These are phyloP conservation scores for Adineta ricciae DNA, from an alignment of 2,888 invertebrate species.

Conservation along the genomic window DNA sequence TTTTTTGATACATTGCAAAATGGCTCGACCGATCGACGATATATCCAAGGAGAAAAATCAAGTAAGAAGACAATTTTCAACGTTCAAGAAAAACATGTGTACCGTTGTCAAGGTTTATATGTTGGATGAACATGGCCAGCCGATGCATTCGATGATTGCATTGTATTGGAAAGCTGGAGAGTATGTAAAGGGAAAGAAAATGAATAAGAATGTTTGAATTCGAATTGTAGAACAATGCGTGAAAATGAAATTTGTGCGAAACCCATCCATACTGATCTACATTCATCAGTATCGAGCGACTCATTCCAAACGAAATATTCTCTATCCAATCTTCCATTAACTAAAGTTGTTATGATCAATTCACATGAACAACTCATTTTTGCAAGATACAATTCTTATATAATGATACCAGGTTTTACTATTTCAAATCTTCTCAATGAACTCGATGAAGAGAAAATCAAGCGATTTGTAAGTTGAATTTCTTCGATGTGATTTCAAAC, in stretches of 20 bases:
- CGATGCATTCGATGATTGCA: conserved; percentile 1
- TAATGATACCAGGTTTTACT: background rate
- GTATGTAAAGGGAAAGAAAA: background rate
- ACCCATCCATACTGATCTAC: background rate
- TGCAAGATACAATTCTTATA: background rate
- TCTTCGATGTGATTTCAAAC: no score
- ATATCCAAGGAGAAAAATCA: background rate
- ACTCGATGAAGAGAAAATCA: background rate
- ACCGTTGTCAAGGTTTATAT: background rate
- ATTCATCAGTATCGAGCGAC: background rate
- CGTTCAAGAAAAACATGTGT: background rate
- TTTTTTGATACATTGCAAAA: conserved; percentile 7
- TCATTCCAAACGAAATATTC: background rate
- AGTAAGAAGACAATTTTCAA: background rate
- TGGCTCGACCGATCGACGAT: background rate
- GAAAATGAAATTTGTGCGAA: background rate
- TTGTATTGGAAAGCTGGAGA: background rate
- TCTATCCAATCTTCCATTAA: background rate
- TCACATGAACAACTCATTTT: background rate
- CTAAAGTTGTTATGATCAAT: background rate
- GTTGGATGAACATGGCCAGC: background rate
- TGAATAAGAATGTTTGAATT: no score
- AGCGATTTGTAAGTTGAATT: background rate
- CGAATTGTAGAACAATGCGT: background rate
- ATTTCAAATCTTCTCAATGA: background rate